Evolutionary conservation across 2,113 vertebrate genomes (phyloP).

Genomic region (Pygoscelis antarcticus): DNA sequence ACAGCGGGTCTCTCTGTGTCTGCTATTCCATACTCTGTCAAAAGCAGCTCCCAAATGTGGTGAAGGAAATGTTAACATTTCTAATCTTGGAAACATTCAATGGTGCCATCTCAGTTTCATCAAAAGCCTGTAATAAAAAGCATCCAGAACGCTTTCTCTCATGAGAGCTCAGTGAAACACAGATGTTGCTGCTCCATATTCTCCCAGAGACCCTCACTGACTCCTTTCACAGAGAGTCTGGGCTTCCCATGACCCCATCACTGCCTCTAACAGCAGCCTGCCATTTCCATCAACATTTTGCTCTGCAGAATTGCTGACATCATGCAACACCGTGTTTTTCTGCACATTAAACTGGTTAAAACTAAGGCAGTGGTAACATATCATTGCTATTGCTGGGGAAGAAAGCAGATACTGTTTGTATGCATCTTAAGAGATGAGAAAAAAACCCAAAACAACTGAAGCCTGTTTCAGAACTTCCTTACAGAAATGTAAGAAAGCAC

Average conservation of each 20-base stretch:
- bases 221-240: not conserved
- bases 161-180: conserved; percentile 21
- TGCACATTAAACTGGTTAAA: conserved; percentile 10
- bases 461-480: not conserved
- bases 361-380: not conserved
- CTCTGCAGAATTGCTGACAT: conserved; percentile 1
- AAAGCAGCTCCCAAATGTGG: conserved; percentile 12
- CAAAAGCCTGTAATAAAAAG: conserved; percentile 25
- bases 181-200: conserved; percentile 31
- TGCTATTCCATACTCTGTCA: conserved; percentile 21
- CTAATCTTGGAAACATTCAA: conserved; percentile 43
- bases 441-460: not conserved
- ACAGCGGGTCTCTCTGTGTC: conserved; percentile 13
- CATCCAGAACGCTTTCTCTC: not conserved
- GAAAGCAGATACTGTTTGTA: not conserved
- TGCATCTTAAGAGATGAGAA: not conserved
- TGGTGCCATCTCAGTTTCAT: conserved; percentile 38
- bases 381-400: not conserved
- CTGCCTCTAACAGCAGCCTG: not conserved
- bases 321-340: not conserved
- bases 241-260: not conserved
- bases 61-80: conserved; percentile 34
- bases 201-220: not conserved
- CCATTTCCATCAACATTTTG: conserved; percentile 33
- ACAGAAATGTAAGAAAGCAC: not conserved